A percentile compares a stretch with the other conserved stretches of the same genome.
These are phyloP conservation scores for Hyppa rectilinea DNA, from an alignment of 2,888 invertebrate genomes.

Conservation along the genomic window DNA sequence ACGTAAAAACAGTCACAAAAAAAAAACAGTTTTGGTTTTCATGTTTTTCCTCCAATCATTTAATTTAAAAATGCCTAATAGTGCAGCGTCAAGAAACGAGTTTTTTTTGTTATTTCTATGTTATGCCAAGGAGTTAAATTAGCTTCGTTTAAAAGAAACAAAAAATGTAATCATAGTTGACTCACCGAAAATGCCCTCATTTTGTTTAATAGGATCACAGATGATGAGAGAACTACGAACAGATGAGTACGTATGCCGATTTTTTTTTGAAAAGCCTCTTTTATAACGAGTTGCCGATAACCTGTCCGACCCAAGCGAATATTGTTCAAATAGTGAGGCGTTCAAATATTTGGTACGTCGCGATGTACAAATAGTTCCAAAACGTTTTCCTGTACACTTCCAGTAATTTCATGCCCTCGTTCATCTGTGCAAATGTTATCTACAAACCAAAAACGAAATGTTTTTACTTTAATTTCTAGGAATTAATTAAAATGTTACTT, in stretches of 20 bases:
- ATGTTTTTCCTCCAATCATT: background rate
- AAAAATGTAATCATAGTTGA: conserved; percentile 33
- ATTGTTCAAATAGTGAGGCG: conserved; percentile 67
- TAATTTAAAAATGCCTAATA: background rate
- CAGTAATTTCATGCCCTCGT: conserved; percentile 49
- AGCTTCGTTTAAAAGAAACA: background rate
- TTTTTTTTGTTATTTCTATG: background rate
- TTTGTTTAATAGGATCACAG: conserved; percentile 59
- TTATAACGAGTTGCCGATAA: conserved; percentile 65
- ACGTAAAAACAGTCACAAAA: too few relatives aligned
- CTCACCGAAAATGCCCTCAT: conserved; percentile 77
- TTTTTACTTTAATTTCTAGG: conserved; percentile 1
- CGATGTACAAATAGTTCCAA: conserved; percentile 30
- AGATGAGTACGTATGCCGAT: conserved; percentile 43
- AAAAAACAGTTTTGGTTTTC: background rate
- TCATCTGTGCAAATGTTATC: conserved; percentile 10
- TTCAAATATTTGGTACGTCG: conserved; percentile 39
- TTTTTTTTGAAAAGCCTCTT: conserved; percentile 62
- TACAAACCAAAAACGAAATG: background rate
- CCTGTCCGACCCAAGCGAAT: conserved; percentile 57
- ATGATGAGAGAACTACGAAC: conserved; percentile 35
- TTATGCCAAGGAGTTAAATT: background rate
- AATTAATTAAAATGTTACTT: conserved; percentile 1
- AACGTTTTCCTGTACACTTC: conserved; percentile 73
- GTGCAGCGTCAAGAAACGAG: background rate